Base-by-base conservation (phyloP, 2,888 invertebrate species). In the Nemoura dubitans region DNA sequence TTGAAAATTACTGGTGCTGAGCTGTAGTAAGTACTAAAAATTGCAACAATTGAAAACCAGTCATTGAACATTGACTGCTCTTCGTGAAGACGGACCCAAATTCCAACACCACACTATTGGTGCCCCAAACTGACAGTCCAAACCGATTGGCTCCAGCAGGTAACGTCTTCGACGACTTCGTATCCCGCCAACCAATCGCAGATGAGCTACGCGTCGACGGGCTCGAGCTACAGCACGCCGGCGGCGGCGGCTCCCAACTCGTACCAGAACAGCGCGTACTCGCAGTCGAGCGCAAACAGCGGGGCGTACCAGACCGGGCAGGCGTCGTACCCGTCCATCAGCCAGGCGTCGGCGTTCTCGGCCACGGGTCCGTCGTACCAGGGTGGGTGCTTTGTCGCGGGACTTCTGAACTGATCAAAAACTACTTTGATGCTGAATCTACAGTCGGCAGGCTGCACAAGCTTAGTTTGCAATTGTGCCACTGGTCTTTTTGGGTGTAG, bases 141-240 rank as follows among this genome's bases (percentile, higher is more conserved):
- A n/a, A n/a, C n/a, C n/a, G n/a, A n/a, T n/a, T n/a, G n/a, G n/a
- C 36, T 10, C 59, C 21, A 3, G 59, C 86, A 88, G 88, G 88
- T 88, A 26, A 88, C 88, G 16, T 87, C 88, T 29, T 88, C 88
- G 14, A 85, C 88, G 21, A 85, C 88, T 25, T 85, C 88, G 76
- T 88, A 88, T 77, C 88, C 87, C 42, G 86, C 87, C n/a, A 87
- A 87, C 36, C 88, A 88, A 82, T 86, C 87, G n/a, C 88, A 88
- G 85, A 87, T 87, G 86, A 88, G 87, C 86, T 88, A 87, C 80
- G 84, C 88, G 25, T 88, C 88, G 29, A 86, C 88, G 43, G 88
- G 87, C 27, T 88, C 88, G 14, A 87, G 86, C 84, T 88, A 88
- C 42, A 88, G 85, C 85, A 86, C 83, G 77, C 87, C 87, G 26